A percentile compares a stretch with the other conserved stretches of the same genome.
phyloP scores from a whole-genome alignment of 2,113 vertebrate species.

The Myocastor coypus region DNA sequence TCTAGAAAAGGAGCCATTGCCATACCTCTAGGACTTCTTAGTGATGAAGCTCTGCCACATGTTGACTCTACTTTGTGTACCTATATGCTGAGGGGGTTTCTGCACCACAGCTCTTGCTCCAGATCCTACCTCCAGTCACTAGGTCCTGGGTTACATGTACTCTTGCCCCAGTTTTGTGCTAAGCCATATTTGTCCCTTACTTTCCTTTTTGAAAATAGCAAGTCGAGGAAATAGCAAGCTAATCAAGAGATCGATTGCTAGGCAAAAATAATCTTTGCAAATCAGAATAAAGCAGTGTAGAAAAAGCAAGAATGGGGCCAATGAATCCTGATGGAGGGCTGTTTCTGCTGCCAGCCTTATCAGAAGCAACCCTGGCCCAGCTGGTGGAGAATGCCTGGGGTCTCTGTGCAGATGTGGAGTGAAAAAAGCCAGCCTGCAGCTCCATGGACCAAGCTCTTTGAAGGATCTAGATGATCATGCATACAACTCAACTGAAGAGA shows the following conservation, averaged over 20 bases:
- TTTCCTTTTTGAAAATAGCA: slow-evolving; percentile 52
- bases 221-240: neutral
- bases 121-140: neutral
- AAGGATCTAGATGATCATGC: neutral
- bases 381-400: neutral
- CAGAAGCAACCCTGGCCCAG: neutral
- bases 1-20: slow-evolving; percentile 51
- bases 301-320: slow-evolving; percentile 13
- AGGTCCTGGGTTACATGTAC: slow-evolving; percentile 7
- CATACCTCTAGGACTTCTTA: neutral
- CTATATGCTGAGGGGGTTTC: neutral
- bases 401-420: neutral
- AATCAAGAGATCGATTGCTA: slow-evolving; percentile 4
- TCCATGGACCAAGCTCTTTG: neutral
- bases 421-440: neutral
- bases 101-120: neutral
- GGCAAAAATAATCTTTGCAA: slow-evolving; percentile 44
- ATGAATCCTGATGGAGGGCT: neutral
- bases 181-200: neutral
- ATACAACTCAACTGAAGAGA: neutral
- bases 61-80: neutral
- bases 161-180: neutral
- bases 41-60: neutral
- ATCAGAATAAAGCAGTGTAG: slow-evolving; percentile 51
- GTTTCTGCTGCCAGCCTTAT: neutral